Percentiles rank a stretch among this genome's conserved stretches.
phyloP scores from a whole-genome alignment of 2,113 vertebrate genomes.

The Tachysurus vachellii region DNA sequence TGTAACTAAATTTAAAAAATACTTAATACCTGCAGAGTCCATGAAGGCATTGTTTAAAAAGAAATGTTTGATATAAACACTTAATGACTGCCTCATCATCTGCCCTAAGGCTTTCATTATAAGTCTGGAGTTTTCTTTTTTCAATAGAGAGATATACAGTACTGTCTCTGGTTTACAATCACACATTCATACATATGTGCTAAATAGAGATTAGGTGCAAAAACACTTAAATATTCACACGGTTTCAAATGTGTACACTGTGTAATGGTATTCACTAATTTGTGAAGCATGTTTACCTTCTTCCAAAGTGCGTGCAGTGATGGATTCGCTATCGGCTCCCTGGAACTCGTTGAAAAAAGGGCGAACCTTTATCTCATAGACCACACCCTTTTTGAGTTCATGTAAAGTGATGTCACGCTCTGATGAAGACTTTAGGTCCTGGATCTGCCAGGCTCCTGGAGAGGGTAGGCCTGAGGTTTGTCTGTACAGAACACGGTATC shows the following conservation, averaged over 20 bases:
- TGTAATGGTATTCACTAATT: neutral
- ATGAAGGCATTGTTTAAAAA: neutral
- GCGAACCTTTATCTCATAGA: conserved; percentile 95
- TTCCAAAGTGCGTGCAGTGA: conserved; percentile 90
- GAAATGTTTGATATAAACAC: neutral
- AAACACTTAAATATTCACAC: neutral
- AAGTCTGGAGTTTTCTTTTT: neutral
- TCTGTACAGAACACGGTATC: conserved; percentile 91
- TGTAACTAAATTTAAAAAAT: neutral
- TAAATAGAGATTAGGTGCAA: neutral
- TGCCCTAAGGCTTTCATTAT: neutral
- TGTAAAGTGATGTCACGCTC: conserved; percentile 85
- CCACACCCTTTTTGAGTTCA: conserved; percentile 88
- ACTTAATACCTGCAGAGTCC: neutral
- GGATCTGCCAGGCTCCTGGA: conserved; percentile 83
- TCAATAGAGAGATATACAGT: neutral
- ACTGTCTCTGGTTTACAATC: neutral
- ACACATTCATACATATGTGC: neutral
- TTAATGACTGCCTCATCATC: neutral
- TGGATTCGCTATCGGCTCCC: conserved; percentile 95
- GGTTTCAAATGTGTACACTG: neutral
- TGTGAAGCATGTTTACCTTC: conserved; percentile 79
- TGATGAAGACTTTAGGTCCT: conserved; percentile 90
- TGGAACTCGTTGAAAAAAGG: conserved; percentile 99
- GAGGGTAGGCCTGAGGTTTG: conserved; percentile 86